Conservation (phyloP, 2,888 invertebrate genomes). For the Torymus tubicola region DNA sequence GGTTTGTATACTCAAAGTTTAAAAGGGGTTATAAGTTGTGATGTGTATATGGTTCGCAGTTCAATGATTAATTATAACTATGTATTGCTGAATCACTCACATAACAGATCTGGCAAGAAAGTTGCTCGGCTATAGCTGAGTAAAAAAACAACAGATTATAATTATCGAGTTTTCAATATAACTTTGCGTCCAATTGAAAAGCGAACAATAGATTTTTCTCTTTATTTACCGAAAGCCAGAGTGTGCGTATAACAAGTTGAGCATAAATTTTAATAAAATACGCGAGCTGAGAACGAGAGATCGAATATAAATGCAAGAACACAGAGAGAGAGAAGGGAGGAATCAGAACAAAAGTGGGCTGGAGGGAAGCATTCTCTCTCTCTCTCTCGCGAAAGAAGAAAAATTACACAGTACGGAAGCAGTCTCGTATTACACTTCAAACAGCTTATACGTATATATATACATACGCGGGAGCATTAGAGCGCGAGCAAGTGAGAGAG, state of each 20-base stretch:
- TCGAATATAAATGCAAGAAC: not conserved
- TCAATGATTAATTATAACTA: no score
- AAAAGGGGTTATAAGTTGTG: no score
- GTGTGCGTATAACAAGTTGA: slow-evolving; percentile 24
- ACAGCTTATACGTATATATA: slow-evolving; percentile 28
- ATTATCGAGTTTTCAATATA: no score
- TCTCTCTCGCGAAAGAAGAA: slow-evolving; percentile 7
- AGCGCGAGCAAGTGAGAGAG: no score
- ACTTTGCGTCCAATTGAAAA: no score
- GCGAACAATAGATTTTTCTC: not conserved
- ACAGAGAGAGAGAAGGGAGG: not conserved
- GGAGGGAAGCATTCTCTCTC: slow-evolving; percentile 11
- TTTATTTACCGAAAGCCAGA: not conserved
- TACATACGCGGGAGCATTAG: no score
- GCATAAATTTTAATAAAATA: slow-evolving; percentile 48
- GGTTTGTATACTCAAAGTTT: no score
- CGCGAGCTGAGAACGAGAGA: not conserved
- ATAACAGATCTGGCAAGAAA: no score
- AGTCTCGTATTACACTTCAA: slow-evolving; percentile 26
- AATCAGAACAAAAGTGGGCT: not conserved
- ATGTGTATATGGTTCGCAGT: no score
- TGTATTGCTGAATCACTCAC: no score
- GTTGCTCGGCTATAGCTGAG: no score
- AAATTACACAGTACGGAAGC: slow-evolving; percentile 8
- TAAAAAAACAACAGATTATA: no score